Percentiles rank a stretch among this genome's conserved stretches.
Conservation (phyloP, 92 coral and sea anemone species). For the Plumapathes pennacea region DNA sequence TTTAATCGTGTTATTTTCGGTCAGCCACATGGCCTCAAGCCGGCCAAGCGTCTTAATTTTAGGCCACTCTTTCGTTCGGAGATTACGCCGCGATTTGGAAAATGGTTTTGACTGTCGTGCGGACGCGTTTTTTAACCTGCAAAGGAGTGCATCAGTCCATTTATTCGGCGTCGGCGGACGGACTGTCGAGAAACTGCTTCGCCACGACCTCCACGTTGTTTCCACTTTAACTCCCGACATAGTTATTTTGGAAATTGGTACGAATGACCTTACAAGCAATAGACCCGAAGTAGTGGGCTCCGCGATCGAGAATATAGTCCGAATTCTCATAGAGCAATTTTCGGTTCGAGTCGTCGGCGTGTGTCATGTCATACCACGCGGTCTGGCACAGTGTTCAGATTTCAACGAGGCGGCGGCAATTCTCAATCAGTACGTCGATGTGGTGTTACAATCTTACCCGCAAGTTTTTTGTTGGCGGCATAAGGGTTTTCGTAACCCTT, state of each 20-base stretch:
- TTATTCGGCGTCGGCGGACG: conserved; percentile 19
- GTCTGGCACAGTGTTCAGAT: no score
- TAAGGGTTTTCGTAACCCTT: conserved; percentile 22
- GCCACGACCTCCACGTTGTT: conserved; percentile 19
- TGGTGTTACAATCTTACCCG: conserved; percentile 35
- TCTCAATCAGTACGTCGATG: conserved; percentile 28
- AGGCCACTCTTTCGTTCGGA: conserved; percentile 38
- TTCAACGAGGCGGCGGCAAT: no score
- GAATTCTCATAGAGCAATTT: neutral
- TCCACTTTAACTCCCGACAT: conserved; percentile 5
- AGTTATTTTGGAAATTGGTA: conserved; percentile 27
- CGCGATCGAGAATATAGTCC: conserved; percentile 22
- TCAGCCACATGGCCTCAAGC: neutral
- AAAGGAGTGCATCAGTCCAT: conserved; percentile 11
- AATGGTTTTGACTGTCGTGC: conserved; percentile 22
- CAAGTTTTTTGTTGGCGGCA: conserved; percentile 41
- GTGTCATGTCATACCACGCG: no score
- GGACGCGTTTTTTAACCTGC: conserved; percentile 7
- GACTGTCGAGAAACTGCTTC: conserved; percentile 5
- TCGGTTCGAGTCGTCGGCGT: conserved; percentile 5
- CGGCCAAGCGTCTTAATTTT: conserved; percentile 28
- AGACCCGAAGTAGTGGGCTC: conserved; percentile 31
- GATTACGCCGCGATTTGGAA: conserved; percentile 2
- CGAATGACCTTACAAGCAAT: conserved; percentile 7
- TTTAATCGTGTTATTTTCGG: conserved; percentile 16